A percentile compares a stretch with the other conserved stretches of the same genome.
These are phyloP conservation scores for Psilanteris sp. DNA, from an alignment of 1,140 invertebrate species.

Conservation along the genomic window DNA sequence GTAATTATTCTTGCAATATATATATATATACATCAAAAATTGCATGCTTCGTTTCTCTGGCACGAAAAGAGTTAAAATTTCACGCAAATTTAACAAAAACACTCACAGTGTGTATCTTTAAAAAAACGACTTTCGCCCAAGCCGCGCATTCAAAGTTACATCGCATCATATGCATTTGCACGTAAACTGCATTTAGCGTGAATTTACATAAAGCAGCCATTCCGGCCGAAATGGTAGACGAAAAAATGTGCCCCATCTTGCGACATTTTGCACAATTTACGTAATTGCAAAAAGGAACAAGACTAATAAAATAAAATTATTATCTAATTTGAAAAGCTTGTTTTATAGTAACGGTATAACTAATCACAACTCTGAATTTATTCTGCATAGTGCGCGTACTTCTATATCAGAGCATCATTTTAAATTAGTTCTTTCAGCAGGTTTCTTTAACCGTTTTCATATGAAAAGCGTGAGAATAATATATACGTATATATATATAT, in stretches of 20 bases:
- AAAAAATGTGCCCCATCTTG: conserved; percentile 46
- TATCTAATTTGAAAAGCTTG: conserved; percentile 10
- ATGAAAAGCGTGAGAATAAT: too few species aligned
- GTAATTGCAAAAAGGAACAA: conserved; percentile 38
- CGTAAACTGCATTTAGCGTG: conserved; percentile 54
- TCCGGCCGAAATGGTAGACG: conserved; percentile 11
- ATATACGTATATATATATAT: too few species aligned
- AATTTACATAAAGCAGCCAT: conserved; percentile 58
- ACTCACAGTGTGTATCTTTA: conserved; percentile 7
- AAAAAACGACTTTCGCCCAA: conserved; percentile 20
- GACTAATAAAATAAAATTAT: conserved; percentile 34
- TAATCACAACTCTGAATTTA: too few species aligned
- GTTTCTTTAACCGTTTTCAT: too few species aligned
- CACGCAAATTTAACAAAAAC: conserved; percentile 46
- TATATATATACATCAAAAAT: conserved; percentile 27
- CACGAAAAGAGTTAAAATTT: conserved; percentile 25
- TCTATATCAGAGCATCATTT: too few species aligned
- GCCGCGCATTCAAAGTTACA: conserved; percentile 30
- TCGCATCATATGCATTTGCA: conserved; percentile 54
- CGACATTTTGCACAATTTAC: conserved; percentile 36
- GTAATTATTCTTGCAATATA: not conserved
- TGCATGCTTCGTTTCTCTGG: conserved; percentile 27
- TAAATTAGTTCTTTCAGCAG: too few species aligned
- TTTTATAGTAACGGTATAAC: not conserved
- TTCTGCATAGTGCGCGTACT: too few species aligned